phyloP scores from a whole-genome alignment of 2,113 vertebrate genomes.

The Natator depressus region DNA sequence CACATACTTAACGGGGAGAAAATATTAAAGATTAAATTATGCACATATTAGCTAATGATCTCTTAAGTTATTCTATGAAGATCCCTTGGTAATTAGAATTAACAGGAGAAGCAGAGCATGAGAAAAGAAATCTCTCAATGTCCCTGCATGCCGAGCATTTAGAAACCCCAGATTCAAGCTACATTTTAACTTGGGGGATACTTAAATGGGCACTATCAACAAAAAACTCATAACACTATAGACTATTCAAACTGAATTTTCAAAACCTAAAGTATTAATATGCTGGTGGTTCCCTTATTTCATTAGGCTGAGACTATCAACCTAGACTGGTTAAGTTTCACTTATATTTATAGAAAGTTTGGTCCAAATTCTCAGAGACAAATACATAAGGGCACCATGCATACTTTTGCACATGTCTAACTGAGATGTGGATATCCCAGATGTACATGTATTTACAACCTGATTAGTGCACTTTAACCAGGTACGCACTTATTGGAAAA shows the following conservation, averaged over 20 bases:
- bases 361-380: background rate
- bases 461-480: background rate
- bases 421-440: background rate
- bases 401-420: background rate
- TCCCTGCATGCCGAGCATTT: slow-evolving; percentile 36
- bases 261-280: slow-evolving; percentile 33
- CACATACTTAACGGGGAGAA: slow-evolving; percentile 10
- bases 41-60: slow-evolving; percentile 31
- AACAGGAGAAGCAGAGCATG: slow-evolving; percentile 25
- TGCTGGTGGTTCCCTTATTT: slow-evolving; percentile 55
- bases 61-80: slow-evolving; percentile 43
- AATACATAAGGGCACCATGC: background rate
- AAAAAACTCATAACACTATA: slow-evolving; percentile 36
- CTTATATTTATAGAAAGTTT: slow-evolving; percentile 41
- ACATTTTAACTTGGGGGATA: slow-evolving; percentile 38
- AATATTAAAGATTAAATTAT: slow-evolving; percentile 36
- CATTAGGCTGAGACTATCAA: slow-evolving; percentile 6
- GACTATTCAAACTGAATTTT: slow-evolving; percentile 57
- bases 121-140: background rate
- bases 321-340: slow-evolving; percentile 14
- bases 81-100: slow-evolving; percentile 27
- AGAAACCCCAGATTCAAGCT: slow-evolving; percentile 56
- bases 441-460: background rate
- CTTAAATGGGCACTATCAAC: slow-evolving; percentile 57
- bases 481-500: background rate